A percentile compares a stretch with the other conserved stretches of the same genome.
Conservation (phyloP, 2,113 vertebrate species). For the Nesoenas mayeri region DNA sequence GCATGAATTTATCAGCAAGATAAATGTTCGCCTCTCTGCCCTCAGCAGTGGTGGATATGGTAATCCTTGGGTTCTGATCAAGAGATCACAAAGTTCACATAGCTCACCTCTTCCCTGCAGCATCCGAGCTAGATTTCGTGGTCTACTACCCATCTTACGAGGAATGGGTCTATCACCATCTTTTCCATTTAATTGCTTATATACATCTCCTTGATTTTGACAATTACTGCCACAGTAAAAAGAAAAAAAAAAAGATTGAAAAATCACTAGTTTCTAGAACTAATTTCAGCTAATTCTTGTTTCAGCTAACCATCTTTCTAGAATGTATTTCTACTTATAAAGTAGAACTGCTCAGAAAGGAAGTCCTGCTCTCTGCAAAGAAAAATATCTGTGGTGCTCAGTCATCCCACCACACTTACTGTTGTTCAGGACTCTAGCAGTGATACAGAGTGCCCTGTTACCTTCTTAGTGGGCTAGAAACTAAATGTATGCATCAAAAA, state of each 20-base stretch:
- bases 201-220: neutral
- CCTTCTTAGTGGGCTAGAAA: neutral
- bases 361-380: neutral
- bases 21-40: neutral
- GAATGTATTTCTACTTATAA: neutral
- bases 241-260: neutral
- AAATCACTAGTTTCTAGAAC: neutral
- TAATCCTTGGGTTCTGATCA: neutral
- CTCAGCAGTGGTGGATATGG: neutral
- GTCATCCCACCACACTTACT: neutral
- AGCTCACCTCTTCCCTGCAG: neutral
- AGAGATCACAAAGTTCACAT: neutral
- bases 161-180: neutral
- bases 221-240: neutral
- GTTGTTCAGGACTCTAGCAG: neutral
- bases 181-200: neutral
- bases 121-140: neutral
- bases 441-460: neutral
- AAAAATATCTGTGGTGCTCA: neutral
- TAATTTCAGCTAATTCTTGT: neutral
- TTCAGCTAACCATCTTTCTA: neutral
- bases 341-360: neutral
- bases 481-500: neutral
- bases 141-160: neutral
- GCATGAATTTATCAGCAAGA: neutral